Base-by-base conservation (phyloP, 1,140 invertebrate species). In the Hydropsyche tenuis region DNA sequence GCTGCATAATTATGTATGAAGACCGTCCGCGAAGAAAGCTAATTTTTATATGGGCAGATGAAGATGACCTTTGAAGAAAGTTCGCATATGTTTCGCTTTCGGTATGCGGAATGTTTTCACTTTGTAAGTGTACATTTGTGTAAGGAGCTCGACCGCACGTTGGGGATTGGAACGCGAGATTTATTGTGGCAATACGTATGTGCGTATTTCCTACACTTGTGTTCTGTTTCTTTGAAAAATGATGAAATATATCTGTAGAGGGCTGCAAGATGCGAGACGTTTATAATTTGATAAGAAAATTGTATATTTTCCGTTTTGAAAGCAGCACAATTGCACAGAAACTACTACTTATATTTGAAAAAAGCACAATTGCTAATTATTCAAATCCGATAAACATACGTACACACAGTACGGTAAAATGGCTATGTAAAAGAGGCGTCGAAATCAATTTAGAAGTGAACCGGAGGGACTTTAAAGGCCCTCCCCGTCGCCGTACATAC, bases 91-190 rank as follows among this genome's bases (percentile, higher is more conserved):
- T n/a, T n/a, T n/a, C n/a, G n/a, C n/a, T n/a, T n/a, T n/a, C 22
- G 11, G 18, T 22, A 53, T 22, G 18, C 22, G 51, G 22, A 53
- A 53, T 53, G 22, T 63, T 30, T 63, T 63, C 60, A 63, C 60
- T 63, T 63, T 46, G 65, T 60, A 45, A 16, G 42, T 72, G 70
- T 60, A 45, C 56, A 43, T 60, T 70, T 7, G 25, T 12, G 65
- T 48, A 46, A 64, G 42, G 3, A 45, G 43, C 68, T 48, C n/a
- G 46, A 64, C 37, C 65, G 66, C 73, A 74, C 69, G 69, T 70
- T 74, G 73, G 65, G 73, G 69, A 63, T 70, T 63, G 69, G n/a
- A 53, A 37, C 53, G 18, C 25, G 48, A 70, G 73, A 74, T 74
- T 74, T 74, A 74, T 74, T 63, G 60, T 20, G 43, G 48, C 65